Evolutionary conservation across 2,888 invertebrate species (phyloP), one percentile per base, ranked within the genome.

Genomic region (Oegoconia quadripuncta): DNA sequence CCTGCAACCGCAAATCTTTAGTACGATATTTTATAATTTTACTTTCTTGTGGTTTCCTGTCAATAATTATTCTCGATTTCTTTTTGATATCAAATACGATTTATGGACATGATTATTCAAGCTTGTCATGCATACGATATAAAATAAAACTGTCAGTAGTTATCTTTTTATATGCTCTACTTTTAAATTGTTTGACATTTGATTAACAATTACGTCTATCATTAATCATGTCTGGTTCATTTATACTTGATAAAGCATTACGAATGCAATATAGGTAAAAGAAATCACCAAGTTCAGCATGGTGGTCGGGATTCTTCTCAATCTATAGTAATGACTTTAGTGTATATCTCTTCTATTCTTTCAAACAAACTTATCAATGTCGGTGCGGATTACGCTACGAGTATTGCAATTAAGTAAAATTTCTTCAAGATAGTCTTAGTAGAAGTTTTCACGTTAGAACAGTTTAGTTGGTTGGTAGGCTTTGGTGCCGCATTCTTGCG

Each of bases 401-500:
- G 29, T 14, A n/a, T 8, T 3, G n/a, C 8, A 15, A 28, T 8
- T 18, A 6, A 4, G 30, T 16, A n/a, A n/a, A n/a, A 5, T 11
- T 22, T 13, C 9, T 22, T 25, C 11, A 7, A 16, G 5, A 11
- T 6, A 5, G 5, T 18, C 12, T 27, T 12, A 13, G 11, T 25
- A 17, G 8, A 13, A 17, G 12, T n/a, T 28, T 16, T 11, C 27
- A 26, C 22, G 28, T 13, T 25, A 6, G 34, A 15, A 28, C 11
- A 29, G 34, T 0, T 35, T 35, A 30, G 47, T 22, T 29, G 34
- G 53, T 22, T 22, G 7, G 22, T 28, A n/a, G n/a, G n/a, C n/a
- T n/a, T 11, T 7, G 32, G 27, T 52, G 47, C 63, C 58, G 62
- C 74, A 75, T 74, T 72, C 74, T 63, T 48, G 32, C 3, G 38